A percentile compares a stretch with the other conserved stretches of the same genome.
Conservation (phyloP, 1,140 invertebrate species). For the Choristoneura fumiferana region DNA sequence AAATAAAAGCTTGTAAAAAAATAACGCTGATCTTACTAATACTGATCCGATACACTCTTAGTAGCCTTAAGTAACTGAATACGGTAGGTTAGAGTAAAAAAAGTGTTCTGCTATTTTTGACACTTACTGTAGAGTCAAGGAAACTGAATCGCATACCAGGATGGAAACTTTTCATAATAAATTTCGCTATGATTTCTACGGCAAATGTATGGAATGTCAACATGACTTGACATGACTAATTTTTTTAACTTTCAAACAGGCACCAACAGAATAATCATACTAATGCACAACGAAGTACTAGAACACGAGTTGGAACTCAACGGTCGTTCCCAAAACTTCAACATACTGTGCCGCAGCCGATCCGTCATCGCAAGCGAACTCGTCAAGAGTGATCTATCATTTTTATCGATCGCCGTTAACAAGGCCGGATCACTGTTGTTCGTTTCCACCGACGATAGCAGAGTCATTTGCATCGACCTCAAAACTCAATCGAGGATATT, state of each 20-base stretch:
- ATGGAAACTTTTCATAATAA: no score
- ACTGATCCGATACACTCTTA: no score
- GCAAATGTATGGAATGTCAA: no score
- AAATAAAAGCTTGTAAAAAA: no score
- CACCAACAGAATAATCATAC: conserved; percentile 56
- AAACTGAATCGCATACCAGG: no score
- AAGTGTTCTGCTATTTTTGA: no score
- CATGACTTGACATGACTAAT: conserved; percentile 17
- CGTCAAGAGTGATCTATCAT: conserved; percentile 46
- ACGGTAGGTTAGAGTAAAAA: no score
- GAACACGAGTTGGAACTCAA: conserved; percentile 49
- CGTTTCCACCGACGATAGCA: conserved; percentile 58
- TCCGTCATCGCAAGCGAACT: conserved; percentile 41
- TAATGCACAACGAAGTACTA: conserved; percentile 49
- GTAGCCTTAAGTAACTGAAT: no score
- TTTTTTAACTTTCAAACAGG: conserved; percentile 37
- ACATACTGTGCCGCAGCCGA: conserved; percentile 35
- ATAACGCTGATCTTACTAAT: no score
- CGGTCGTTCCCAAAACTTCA: conserved; percentile 27
- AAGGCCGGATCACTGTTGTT: conserved; percentile 59
- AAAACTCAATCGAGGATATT: conserved; percentile 52
- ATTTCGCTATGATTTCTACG: no score
- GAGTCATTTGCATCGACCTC: conserved; percentile 58
- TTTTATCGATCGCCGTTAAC: conserved; percentile 57
- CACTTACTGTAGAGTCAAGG: no score